Conservation (phyloP, 2,113 vertebrate genomes). For the Cynopterus brachyotis region DNA sequence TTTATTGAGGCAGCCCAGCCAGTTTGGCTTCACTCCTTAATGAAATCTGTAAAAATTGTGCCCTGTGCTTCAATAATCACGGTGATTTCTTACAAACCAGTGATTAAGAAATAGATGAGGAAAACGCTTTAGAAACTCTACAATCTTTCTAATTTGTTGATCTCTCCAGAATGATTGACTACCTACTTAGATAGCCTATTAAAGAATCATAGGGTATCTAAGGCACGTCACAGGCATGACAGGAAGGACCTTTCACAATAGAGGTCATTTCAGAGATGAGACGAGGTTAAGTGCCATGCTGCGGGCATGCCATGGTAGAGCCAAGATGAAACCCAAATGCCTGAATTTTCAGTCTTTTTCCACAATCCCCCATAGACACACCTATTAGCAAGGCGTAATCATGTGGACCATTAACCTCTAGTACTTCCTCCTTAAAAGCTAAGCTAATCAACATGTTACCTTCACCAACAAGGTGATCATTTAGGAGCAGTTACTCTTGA, state of each 20-base stretch:
- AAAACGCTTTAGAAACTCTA: slow-evolving; percentile 76
- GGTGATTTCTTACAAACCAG: slow-evolving; percentile 82
- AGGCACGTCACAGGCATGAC: neutral
- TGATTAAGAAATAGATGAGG: slow-evolving; percentile 81
- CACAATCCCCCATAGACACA: neutral
- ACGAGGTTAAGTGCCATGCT: neutral
- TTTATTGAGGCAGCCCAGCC: slow-evolving; percentile 73
- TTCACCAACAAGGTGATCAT: slow-evolving; percentile 63
- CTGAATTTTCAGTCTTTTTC: slow-evolving; percentile 1
- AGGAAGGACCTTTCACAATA: neutral
- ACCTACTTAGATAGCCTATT: slow-evolving; percentile 69
- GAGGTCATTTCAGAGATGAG: neutral
- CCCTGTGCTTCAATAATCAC: slow-evolving; percentile 73
- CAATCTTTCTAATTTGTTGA: slow-evolving; percentile 66
- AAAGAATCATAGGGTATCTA: slow-evolving; percentile 22
- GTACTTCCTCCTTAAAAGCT: slow-evolving; percentile 58
- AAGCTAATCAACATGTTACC: slow-evolving; percentile 65
- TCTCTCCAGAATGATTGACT: slow-evolving; percentile 68
- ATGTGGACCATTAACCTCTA: slow-evolving; percentile 65
- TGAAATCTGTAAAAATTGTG: slow-evolving; percentile 79
- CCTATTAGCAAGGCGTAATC: slow-evolving; percentile 59
- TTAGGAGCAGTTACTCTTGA: slow-evolving; percentile 70
- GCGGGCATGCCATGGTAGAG: neutral
- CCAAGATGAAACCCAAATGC: neutral
- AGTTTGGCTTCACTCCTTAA: slow-evolving; percentile 75